These are phyloP conservation scores for Lindbergichthys nudifrons DNA, from an alignment of 2,797 vertebrate species.

Conservation along the genomic window DNA sequence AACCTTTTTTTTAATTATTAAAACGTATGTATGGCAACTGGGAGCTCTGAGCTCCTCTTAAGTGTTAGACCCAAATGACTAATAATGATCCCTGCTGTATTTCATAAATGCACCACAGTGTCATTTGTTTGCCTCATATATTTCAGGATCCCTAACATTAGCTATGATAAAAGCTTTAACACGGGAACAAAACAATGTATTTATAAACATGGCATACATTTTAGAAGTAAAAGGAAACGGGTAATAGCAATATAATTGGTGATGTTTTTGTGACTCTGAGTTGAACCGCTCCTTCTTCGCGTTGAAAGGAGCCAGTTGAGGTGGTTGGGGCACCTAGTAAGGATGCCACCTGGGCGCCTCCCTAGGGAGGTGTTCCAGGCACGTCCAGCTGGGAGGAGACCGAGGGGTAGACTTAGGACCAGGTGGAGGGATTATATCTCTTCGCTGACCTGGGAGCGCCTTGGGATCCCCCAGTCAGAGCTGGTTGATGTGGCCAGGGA, in stretches of 20 bases:
- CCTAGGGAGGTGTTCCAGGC: too few relatives aligned
- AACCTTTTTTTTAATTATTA: not conserved
- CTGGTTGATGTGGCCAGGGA: too few relatives aligned
- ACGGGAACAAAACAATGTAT: not conserved
- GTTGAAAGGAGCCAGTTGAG: too few relatives aligned
- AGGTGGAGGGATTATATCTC: too few relatives aligned
- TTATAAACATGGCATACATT: not conserved
- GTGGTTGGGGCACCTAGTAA: too few relatives aligned
- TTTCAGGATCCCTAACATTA: not conserved
- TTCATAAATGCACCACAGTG: not conserved
- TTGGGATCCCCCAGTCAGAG: too few relatives aligned
- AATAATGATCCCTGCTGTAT: constrained; percentile 5
- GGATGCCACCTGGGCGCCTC: too few relatives aligned
- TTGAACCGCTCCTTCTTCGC: too few relatives aligned
- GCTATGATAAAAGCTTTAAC: not conserved
- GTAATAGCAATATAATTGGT: not conserved
- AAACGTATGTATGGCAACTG: not conserved
- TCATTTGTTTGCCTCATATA: not conserved
- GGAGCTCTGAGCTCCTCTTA: not conserved
- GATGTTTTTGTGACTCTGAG: not conserved
- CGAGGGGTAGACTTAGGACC: too few relatives aligned
- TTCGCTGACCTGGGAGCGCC: too few relatives aligned
- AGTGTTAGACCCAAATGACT: constrained; percentile 29
- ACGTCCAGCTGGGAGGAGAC: too few relatives aligned
- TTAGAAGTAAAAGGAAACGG: too few relatives aligned